phyloP scores from a whole-genome alignment of 2,113 vertebrate species.

The Engystomops pustulosus region DNA sequence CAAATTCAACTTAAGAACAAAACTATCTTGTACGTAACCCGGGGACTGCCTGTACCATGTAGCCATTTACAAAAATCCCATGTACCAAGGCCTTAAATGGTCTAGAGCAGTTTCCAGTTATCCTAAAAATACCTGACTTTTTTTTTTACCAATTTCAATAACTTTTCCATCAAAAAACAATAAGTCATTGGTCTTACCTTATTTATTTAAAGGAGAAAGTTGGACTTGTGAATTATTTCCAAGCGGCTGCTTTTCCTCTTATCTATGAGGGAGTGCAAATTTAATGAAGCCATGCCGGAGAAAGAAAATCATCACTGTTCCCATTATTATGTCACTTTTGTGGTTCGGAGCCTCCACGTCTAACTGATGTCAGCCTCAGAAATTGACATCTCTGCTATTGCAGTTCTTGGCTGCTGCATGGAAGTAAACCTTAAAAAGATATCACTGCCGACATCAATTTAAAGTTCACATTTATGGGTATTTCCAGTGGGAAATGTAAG shows the following conservation, averaged over 20 bases:
- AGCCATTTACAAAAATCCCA: background rate
- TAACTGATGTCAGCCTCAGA: conserved; percentile 15
- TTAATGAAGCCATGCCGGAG: conserved; percentile 10
- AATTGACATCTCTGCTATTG: conserved; percentile 52
- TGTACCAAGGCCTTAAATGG: too few relatives aligned
- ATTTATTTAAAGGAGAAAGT: conserved; percentile 1
- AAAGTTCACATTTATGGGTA: conserved; percentile 52
- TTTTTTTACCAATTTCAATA: too few relatives aligned
- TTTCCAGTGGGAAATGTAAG: conserved; percentile 53
- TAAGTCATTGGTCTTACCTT: too few relatives aligned
- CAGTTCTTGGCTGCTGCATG: conserved; percentile 30
- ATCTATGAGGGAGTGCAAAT: background rate
- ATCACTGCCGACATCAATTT: conserved; percentile 50
- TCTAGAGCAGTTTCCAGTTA: too few relatives aligned
- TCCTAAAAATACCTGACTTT: too few relatives aligned
- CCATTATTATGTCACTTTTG: conserved; percentile 48
- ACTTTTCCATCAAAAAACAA: background rate
- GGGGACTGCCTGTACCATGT: too few relatives aligned
- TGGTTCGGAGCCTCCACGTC: conserved; percentile 2
- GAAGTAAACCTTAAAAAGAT: conserved; percentile 50
- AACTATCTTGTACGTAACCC: too few relatives aligned
- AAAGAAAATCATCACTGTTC: conserved; percentile 13
- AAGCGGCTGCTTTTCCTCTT: background rate
- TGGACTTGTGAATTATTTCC: background rate
- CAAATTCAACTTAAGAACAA: too few relatives aligned